phyloP scores from a whole-genome alignment of 2,797 vertebrate species.

The Crossoptilon crossoptilon region DNA sequence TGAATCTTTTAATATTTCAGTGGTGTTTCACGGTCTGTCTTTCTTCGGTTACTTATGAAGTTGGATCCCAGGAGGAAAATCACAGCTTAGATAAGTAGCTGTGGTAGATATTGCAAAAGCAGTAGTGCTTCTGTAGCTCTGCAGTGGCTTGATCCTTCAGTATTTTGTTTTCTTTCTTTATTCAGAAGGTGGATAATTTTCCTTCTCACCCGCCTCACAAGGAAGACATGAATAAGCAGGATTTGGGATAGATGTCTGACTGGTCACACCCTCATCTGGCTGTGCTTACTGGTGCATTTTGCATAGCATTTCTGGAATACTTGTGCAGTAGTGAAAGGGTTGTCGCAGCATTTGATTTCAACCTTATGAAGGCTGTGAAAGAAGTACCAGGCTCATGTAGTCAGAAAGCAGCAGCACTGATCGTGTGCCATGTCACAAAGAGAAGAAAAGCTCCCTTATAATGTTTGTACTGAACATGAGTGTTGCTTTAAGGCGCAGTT shows the following conservation, averaged over 20 bases:
- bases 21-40: constrained; percentile 35
- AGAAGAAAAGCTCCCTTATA: neutral
- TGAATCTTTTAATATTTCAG: constrained; percentile 37
- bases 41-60: constrained; percentile 5
- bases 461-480: constrained; percentile 27
- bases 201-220: neutral
- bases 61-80: constrained; percentile 44
- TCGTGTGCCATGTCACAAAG: neutral
- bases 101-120: constrained; percentile 30
- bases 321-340: constrained; percentile 14
- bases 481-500: constrained; percentile 55
- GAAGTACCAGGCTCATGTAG: constrained; percentile 17
- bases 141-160: constrained; percentile 12
- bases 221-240: constrained; percentile 55
- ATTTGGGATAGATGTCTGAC: constrained; percentile 45
- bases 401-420: neutral
- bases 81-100: constrained; percentile 21
- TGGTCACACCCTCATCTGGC: neutral
- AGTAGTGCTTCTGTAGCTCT: constrained; percentile 10
- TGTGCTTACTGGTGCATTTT: neutral
- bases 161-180: constrained; percentile 4
- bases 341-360: constrained; percentile 24
- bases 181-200: constrained; percentile 36
- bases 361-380: constrained; percentile 28
- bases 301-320: constrained; percentile 32